These are phyloP conservation scores for Huso huso DNA, from an alignment of 2,797 vertebrate genomes.

Conservation along the genomic window DNA sequence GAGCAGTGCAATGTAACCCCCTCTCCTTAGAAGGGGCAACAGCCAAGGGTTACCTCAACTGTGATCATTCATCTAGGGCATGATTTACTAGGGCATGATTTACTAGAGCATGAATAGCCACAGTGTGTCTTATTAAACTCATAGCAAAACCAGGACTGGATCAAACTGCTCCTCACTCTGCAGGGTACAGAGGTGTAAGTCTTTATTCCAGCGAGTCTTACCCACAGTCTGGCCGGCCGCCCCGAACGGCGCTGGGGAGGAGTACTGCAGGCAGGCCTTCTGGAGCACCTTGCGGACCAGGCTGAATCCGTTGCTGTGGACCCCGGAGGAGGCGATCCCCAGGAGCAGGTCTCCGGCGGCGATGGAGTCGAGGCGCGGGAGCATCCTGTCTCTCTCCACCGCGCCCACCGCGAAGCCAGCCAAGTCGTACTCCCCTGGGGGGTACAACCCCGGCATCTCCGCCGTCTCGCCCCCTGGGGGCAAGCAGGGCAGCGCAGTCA, in stretches of 20 bases:
- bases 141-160: background rate
- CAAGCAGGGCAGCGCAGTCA: background rate
- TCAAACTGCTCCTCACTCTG: background rate
- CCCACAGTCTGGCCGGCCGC: slow-evolving; percentile 66
- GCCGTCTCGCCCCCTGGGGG: slow-evolving; percentile 86
- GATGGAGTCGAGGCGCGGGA: slow-evolving; percentile 73
- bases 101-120: no score
- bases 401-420: slow-evolving; percentile 89
- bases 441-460: slow-evolving; percentile 90
- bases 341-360: slow-evolving; percentile 70
- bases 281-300: slow-evolving; percentile 83
- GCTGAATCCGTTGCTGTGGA: slow-evolving; percentile 96
- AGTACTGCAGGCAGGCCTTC: slow-evolving; percentile 55
- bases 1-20: background rate
- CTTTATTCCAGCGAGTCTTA: slow-evolving; percentile 33
- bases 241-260: slow-evolving; percentile 58
- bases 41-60: no score
- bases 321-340: slow-evolving; percentile 81
- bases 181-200: background rate
- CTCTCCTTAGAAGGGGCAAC: no score
- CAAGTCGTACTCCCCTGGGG: slow-evolving; percentile 80
- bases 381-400: slow-evolving; percentile 68
- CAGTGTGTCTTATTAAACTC: no score
- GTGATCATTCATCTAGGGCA: no score
- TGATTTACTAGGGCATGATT: no score